Conservation (phyloP, 2,888 invertebrate genomes). For the Ennomos fuscantarius region DNA sequence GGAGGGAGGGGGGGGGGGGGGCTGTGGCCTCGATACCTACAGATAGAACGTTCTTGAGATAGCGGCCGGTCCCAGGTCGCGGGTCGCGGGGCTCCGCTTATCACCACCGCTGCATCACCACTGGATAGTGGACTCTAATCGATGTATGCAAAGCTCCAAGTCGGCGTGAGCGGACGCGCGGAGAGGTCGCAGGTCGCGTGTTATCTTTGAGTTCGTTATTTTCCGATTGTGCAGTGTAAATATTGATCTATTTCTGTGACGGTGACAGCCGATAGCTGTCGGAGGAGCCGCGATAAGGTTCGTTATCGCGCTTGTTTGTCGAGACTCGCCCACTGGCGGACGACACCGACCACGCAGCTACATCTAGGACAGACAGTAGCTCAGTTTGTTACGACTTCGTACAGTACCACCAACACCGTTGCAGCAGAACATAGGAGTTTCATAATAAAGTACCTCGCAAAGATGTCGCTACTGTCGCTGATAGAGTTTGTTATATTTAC, state of each 20-base stretch:
- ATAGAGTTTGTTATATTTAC: too few relatives aligned
- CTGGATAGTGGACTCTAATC: conserved; percentile 28
- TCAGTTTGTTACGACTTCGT: neutral
- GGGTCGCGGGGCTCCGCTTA: conserved; percentile 60
- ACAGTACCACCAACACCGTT: too few relatives aligned
- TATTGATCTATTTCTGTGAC: conserved; percentile 39
- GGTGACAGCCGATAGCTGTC: conserved; percentile 19
- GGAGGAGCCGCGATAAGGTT: conserved; percentile 49
- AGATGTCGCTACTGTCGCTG: too few relatives aligned
- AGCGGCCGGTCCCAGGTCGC: conserved; percentile 34
- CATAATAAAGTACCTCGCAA: too few relatives aligned
- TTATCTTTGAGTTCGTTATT: conserved; percentile 69
- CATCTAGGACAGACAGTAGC: neutral
- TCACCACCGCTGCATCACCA: conserved; percentile 37
- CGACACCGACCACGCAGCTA: neutral
- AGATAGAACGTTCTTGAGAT: conserved; percentile 58
- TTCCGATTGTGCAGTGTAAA: conserved; percentile 71
- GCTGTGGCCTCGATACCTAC: conserved; percentile 10
- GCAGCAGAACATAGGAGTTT: too few relatives aligned
- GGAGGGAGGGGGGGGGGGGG: neutral
- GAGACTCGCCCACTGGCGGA: conserved; percentile 10
- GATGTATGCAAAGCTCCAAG: conserved; percentile 7
- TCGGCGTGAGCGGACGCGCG: conserved; percentile 20
- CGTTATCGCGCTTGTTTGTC: conserved; percentile 48
- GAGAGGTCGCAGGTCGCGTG: conserved; percentile 51